phyloP scores from a whole-genome alignment of 2,797 vertebrate species.

The Allobates femoralis region DNA sequence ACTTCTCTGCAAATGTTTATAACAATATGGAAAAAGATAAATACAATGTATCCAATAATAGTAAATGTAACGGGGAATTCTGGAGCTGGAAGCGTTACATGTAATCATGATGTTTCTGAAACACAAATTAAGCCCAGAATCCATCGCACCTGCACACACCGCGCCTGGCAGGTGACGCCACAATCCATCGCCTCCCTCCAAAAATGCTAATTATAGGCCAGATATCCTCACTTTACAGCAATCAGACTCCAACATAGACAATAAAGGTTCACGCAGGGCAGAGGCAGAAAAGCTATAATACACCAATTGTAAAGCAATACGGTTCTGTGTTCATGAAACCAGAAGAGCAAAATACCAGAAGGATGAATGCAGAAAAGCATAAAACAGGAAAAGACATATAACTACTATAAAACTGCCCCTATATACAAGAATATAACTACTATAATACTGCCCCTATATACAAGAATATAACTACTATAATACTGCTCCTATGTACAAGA shows the following conservation, averaged over 20 bases:
- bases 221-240: not conserved
- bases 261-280: not conserved
- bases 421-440: no score
- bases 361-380: no score
- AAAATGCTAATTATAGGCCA: not conserved
- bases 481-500: no score
- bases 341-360: not conserved
- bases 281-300: not conserved
- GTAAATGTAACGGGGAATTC: not conserved
- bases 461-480: no score
- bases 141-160: constrained; percentile 5
- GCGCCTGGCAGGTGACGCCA: not conserved
- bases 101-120: not conserved
- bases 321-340: not conserved
- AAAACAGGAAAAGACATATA: no score
- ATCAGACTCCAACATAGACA: constrained; percentile 26
- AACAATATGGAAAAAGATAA: not conserved
- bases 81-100: not conserved
- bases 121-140: not conserved
- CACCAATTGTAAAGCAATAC: not conserved
- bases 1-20: not conserved
- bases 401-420: no score
- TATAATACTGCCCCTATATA: no score
- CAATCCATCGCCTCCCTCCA: constrained; percentile 9
- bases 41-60: not conserved